phyloP scores from a whole-genome alignment of 2,113 vertebrate species.

The Syrmaticus mikado region DNA sequence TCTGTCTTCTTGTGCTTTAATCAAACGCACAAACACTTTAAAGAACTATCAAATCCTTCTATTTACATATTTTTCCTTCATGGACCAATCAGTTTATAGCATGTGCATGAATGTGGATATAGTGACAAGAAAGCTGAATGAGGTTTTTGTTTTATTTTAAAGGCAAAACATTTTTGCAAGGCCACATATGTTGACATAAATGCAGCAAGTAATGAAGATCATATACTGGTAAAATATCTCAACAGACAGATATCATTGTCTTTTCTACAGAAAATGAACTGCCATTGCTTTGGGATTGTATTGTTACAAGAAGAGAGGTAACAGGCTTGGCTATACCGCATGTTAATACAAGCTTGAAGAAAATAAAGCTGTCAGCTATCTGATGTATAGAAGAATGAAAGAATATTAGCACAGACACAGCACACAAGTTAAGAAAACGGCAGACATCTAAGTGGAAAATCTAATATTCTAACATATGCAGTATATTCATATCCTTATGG shows the following conservation, averaged over 20 bases:
- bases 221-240: not conserved
- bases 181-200: not conserved
- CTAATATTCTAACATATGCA: not conserved
- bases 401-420: not conserved
- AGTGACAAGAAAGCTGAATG: not conserved
- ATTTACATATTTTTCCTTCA: not conserved
- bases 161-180: not conserved
- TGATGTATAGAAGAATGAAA: not conserved
- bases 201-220: not conserved
- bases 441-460: not conserved
- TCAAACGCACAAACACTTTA: not conserved
- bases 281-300: not conserved
- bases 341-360: not conserved
- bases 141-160: not conserved
- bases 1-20: not conserved
- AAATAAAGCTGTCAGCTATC: slow-evolving; percentile 1
- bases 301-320: not conserved
- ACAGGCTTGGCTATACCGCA: not conserved
- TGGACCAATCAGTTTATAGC: not conserved
- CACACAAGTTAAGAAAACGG: not conserved
- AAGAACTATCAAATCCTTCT: not conserved
- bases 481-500: not conserved
- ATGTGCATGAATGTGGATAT: not conserved
- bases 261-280: not conserved
- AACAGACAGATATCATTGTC: not conserved